Evolutionary conservation across 2,113 vertebrate genomes (phyloP).

Genomic region (Neotoma lepida): DNA sequence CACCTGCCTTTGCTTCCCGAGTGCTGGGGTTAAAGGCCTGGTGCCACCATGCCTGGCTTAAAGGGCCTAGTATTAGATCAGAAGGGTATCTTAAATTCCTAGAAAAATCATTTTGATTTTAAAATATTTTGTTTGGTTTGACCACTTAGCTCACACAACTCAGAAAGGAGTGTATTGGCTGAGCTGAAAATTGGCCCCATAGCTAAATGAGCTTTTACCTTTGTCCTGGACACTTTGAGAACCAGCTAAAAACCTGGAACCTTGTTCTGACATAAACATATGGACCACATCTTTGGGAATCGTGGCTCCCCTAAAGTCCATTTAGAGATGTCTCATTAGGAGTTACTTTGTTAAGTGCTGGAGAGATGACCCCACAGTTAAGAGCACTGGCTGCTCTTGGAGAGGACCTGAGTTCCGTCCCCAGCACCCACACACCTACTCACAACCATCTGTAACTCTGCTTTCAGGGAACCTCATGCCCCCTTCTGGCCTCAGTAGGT

Average conservation of each 20-base stretch:
- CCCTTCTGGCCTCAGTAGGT: not conserved
- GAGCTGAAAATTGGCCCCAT: not conserved
- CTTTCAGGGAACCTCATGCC: not conserved
- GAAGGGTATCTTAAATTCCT: slow-evolving; percentile 2
- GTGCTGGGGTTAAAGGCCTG: not conserved
- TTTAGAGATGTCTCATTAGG: not conserved
- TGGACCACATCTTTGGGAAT: not conserved
- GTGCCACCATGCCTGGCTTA: not conserved
- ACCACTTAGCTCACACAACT: not conserved
- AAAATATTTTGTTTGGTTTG: slow-evolving; percentile 29
- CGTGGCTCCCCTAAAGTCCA: too few species aligned
- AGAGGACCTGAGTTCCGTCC: not conserved
- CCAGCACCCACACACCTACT: not conserved
- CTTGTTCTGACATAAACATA: not conserved
- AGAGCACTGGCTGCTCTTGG: not conserved
- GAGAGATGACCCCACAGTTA: not conserved
- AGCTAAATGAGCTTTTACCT: not conserved
- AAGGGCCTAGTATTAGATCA: not conserved
- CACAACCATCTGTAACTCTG: not conserved
- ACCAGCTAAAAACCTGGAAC: not conserved
- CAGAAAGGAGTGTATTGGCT: not conserved
- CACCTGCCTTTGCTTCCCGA: not conserved
- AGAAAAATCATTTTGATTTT: not conserved
- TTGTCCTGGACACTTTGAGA: slow-evolving; percentile 25
- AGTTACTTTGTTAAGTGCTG: not conserved